Percentiles rank a stretch among this genome's conserved stretches.
These are phyloP conservation scores for Pholis gunnellus DNA, from an alignment of 2,113 vertebrate genomes.

Conservation along the genomic window DNA sequence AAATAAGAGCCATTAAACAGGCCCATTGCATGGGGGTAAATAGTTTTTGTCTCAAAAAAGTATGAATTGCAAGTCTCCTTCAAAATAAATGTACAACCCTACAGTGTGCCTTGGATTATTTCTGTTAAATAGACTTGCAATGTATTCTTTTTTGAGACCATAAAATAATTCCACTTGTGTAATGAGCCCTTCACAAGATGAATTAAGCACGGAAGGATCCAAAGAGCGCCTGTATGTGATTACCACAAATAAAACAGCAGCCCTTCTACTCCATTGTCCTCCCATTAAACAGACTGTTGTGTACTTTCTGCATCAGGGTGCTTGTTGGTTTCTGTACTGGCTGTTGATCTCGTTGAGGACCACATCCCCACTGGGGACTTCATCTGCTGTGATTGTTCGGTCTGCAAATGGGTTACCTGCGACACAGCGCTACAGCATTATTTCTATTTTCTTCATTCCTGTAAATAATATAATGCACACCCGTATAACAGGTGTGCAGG, in stretches of 20 bases:
- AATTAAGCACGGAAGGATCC: not conserved
- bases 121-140: not conserved
- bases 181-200: too few species aligned
- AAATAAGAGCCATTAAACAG: not conserved
- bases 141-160: not conserved
- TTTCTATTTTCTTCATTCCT: not conserved
- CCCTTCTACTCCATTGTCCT: not conserved
- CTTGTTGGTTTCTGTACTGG: slow-evolving; percentile 38
- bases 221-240: not conserved
- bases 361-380: slow-evolving; percentile 70
- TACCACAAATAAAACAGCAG: not conserved
- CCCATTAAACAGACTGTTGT: not conserved
- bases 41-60: too few species aligned
- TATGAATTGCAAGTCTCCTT: not conserved
- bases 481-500: not conserved
- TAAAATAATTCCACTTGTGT: not conserved
- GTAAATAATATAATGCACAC: not conserved
- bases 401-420: slow-evolving; percentile 76
- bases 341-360: slow-evolving; percentile 79
- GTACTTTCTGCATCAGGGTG: slow-evolving; percentile 38
- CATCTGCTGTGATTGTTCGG: slow-evolving; percentile 67
- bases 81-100: too few species aligned
- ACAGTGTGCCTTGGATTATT: too few species aligned
- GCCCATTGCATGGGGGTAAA: not conserved
- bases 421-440: slow-evolving; percentile 28